Conservation (phyloP, 2,797 vertebrate genomes). For the Mergus octosetaceus region DNA sequence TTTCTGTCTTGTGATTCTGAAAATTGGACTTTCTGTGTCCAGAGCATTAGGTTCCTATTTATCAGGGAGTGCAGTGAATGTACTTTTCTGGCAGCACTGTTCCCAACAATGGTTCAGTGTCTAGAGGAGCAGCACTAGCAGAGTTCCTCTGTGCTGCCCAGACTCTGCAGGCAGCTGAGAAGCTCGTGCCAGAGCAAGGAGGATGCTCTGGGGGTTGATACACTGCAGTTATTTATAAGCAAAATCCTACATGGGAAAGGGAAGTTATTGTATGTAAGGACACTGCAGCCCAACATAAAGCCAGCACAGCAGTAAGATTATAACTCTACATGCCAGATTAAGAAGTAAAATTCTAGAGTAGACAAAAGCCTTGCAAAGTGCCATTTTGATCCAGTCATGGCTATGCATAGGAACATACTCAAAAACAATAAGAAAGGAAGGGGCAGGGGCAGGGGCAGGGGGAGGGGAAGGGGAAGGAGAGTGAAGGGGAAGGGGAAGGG, state of each 20-base stretch:
- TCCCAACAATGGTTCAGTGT: accelerated
- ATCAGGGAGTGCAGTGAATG: accelerated
- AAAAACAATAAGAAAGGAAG: background rate
- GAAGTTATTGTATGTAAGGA: background rate
- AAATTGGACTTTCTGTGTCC: background rate
- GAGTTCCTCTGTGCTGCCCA: accelerated
- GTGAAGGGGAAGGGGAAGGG: too few species aligned
- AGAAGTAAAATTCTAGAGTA: background rate
- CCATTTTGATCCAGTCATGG: background rate
- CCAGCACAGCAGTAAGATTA: background rate
- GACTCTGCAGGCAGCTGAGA: accelerated
- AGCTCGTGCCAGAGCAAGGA: accelerated
- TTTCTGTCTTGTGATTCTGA: background rate
- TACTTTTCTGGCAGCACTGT: background rate
- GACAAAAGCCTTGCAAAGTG: background rate
- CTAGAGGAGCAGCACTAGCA: accelerated
- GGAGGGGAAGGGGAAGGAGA: too few species aligned
- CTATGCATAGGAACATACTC: background rate
- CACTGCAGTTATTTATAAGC: background rate
- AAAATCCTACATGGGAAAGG: background rate
- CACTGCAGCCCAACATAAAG: background rate
- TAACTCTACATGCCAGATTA: background rate
- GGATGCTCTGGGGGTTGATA: accelerated
- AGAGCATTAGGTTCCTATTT: accelerated
- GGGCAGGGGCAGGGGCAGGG: too few species aligned